Base-by-base conservation (phyloP, 2,888 invertebrate species). In the Tetropium fuscum region DNA sequence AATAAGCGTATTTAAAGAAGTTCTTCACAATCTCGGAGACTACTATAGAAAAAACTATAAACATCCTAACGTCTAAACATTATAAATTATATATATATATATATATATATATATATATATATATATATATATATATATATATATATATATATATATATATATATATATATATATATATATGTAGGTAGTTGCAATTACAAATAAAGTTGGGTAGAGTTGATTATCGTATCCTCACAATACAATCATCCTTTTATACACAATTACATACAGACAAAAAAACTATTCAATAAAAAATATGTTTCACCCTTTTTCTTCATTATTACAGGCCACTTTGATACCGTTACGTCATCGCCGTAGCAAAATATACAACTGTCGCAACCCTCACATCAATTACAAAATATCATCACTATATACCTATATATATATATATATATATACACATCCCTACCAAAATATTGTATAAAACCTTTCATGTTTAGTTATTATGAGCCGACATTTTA, bases 1-100 rank as follows among this genome's bases (percentile, higher is more conserved):
- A 67, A 70, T 72, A 72, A 72, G 72, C 72, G 72, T 72, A 72
- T 68, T 61, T 65, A 62, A 57, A 64, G 57, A 60, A 60, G 58
- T 56, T 66, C 66, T 63, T 69, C 69, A 70, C 68, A 70, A 41
- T 60, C 56, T 38, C 51, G n/a, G n/a, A 47, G 63, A 54, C 60
- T 25, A 38, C 60, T 63, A 60, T 47, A 64, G 54, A 57, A 62
- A 62, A 66, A 63, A 58, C 54, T 64, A 67, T 67, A 59, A 64
- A 64, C 63, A 67, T 49, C 44, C 61, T 60, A 63, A 57, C 34
- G 13, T 27, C 56, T 56, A 62, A 51, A 18, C 53, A 56, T 60
- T 51, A 55, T 47, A 60, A 60, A 60, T 51, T 58, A 55, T 63
- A 63, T 15, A 63, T n/a, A n/a, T n/a, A n/a, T n/a, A n/a, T n/a